phyloP scores from a whole-genome alignment of 1,140 invertebrate genomes.

The Eupristina koningsbergeri region DNA sequence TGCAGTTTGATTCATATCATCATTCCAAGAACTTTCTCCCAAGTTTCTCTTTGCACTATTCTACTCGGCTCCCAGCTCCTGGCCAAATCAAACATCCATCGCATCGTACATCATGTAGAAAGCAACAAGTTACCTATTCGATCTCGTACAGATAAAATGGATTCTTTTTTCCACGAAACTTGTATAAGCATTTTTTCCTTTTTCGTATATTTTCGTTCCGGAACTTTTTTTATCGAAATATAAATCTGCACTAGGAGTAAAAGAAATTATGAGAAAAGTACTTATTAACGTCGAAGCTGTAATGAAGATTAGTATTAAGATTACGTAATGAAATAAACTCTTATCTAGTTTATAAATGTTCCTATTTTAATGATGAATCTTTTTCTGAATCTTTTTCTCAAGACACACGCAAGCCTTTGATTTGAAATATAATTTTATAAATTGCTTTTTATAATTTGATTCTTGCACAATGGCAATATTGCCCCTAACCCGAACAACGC shows the following conservation, averaged over 20 bases:
- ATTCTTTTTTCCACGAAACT: background rate
- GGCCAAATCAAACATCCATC: slow-evolving; percentile 20
- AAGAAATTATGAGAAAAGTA: background rate
- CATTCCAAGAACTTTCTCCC: slow-evolving; percentile 31
- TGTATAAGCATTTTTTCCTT: background rate
- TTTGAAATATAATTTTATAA: no score
- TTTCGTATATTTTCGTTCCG: background rate
- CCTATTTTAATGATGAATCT: background rate
- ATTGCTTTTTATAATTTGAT: no score
- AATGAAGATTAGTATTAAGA: background rate
- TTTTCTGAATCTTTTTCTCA: no score
- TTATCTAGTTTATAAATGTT: background rate
- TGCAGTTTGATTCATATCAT: slow-evolving; percentile 32
- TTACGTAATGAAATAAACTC: background rate
- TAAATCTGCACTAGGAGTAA: background rate
- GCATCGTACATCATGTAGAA: slow-evolving; percentile 10
- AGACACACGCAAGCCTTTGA: no score
- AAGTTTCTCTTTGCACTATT: slow-evolving; percentile 34
- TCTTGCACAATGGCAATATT: no score
- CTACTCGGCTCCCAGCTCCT: no score
- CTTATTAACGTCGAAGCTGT: background rate
- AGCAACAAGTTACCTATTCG: slow-evolving; percentile 7
- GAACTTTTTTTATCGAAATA: background rate
- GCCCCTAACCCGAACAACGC: no score
- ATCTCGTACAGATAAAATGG: background rate